Conservation (phyloP, 2,113 vertebrate genomes). For the Mustela lutreola region DNA sequence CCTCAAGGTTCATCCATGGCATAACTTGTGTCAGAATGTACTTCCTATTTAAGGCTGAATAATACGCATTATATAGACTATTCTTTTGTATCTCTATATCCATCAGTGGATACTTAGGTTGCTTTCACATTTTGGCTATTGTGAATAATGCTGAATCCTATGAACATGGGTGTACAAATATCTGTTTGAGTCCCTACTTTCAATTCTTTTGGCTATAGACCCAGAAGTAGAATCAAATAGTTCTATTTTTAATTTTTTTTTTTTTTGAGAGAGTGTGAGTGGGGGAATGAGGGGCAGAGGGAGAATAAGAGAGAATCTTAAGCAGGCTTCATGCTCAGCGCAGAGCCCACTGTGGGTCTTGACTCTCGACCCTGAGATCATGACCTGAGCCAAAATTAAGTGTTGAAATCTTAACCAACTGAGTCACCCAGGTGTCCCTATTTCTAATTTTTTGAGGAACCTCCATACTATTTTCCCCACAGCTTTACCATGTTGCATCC, state of each 20-base stretch:
- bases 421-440: neutral
- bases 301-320: neutral
- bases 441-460: neutral
- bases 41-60: neutral
- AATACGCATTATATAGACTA: neutral
- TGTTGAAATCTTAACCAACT: neutral
- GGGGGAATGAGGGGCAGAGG: neutral
- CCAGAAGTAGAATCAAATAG: neutral
- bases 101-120: neutral
- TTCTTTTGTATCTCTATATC: neutral
- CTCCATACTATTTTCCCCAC: neutral
- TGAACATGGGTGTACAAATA: neutral
- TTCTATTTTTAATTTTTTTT: neutral
- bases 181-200: neutral
- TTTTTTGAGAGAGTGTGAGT: neutral
- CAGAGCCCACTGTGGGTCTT: neutral
- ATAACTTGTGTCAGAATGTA: neutral
- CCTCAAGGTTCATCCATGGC: neutral
- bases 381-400: neutral
- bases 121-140: neutral
- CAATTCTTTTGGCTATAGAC: neutral
- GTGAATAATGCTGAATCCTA: neutral
- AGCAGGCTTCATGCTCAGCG: neutral
- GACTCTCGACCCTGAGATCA: neutral
- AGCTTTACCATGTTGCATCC: neutral